Percentiles rank a stretch among this genome's conserved stretches.
Evolutionary conservation across 2,888 invertebrate genomes (phyloP).

Genomic region (Hedya salicella): DNA sequence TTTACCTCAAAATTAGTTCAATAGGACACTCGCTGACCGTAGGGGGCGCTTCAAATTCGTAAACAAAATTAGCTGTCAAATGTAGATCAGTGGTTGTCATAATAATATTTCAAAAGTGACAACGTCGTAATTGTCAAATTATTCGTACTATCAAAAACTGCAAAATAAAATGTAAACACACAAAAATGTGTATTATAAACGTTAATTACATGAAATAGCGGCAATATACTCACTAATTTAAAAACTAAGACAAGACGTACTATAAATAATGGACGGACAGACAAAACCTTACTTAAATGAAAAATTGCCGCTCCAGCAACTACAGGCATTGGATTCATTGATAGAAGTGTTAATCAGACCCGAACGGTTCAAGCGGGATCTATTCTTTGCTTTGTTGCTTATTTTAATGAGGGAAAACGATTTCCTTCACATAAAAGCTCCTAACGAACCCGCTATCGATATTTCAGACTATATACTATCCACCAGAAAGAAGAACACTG

Average conservation of each 20-base stretch:
- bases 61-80: no score
- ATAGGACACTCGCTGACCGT: no score
- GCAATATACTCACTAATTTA: neutral
- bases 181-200: no score
- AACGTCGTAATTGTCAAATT: constrained; percentile 1
- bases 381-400: constrained; percentile 60
- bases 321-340: constrained; percentile 55
- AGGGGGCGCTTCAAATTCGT: no score
- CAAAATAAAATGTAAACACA: constrained; percentile 1
- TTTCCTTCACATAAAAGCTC: constrained; percentile 53
- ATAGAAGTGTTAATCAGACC: constrained; percentile 63
- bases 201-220: no score
- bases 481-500: constrained; percentile 44
- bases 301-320: constrained; percentile 54
- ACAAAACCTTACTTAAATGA: constrained; percentile 51
- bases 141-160: neutral
- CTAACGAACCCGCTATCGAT: constrained; percentile 45
- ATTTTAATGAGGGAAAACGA: constrained; percentile 61
- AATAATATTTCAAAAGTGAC: neutral
- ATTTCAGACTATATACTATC: constrained; percentile 53
- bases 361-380: constrained; percentile 59
- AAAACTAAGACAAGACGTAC: constrained; percentile 18
- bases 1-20: no score
- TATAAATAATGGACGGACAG: constrained; percentile 53
- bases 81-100: no score